Base-by-base conservation (phyloP, 2,797 vertebrate species). In the Micromesistius poutassou region DNA sequence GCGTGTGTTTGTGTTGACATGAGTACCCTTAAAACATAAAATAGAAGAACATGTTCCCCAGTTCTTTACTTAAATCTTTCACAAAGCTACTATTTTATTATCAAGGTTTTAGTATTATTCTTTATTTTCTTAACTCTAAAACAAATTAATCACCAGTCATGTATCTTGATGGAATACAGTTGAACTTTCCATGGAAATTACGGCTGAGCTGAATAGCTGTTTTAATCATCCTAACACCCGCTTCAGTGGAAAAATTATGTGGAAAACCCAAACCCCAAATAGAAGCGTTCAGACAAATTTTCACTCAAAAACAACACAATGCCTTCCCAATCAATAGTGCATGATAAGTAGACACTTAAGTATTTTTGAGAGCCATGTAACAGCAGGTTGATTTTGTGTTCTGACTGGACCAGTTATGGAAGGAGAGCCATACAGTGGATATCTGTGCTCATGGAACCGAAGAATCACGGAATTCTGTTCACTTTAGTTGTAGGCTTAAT, bases 401-500 rank as follows among this genome's bases (percentile, higher is more conserved):
- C 38, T 38, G 75, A 33, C 38, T 76, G 10, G 75, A 31, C 55
- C 74, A 12, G n/a, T n/a, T 62, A 6, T 19, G 77, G 55, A 77
- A 79, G 22, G 79, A 83, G 71, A 35, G 35, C 74, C 36, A 73
- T 74, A 42, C 50, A 82, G 80, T 79, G 81, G 82, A 40, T 77
- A 78, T 83, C 46, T 81, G 77, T 19, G 79, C 78, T 87, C 73
- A 80, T 81, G 81, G 82, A 86, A 81, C 28, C 62, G 35, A 78
- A 76, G 74, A 77, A 77, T 40, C 68, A 77, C 70, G 4, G 28
- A 1, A 74, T 73, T 73, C 30, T 46, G 71, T 78, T 83, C 81
- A 88, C 73, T 25, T 30, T 46, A 80, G 85, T 38, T 80, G 78
- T 76, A 30, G 7, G 77, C 83, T 84, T 80, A 76, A 76, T 76